Base-by-base conservation (phyloP, 2,888 invertebrate species). In the Leptinotarsa rubiginosa region DNA sequence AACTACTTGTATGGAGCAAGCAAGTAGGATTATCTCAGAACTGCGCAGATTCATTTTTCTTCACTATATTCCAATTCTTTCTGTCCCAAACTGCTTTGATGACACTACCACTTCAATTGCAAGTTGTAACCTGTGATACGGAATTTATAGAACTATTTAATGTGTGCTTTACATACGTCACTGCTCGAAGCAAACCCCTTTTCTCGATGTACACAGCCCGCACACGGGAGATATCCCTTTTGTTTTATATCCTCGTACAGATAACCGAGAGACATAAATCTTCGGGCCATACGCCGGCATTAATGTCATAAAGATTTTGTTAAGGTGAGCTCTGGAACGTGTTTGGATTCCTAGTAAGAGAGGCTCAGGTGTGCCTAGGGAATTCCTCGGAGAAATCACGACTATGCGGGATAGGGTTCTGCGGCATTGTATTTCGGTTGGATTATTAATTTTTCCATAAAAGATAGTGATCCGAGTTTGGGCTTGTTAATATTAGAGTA, bases 271-370 rank as follows among this genome's bases (percentile, higher is more conserved):
- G 52, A 13, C 52, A 59, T 59, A 25, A 59, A 59, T 59, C 15
- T 25, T 13, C 15, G 59, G 25, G 59, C 59, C 59, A 59, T 59
- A 59, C 18, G 20, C 22, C 16, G 59, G 59, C 22, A 15, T 59
- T 59, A 59, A 59, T 59, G 59, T 59, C 59, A 22, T 59, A 59
- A 25, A 59, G 59, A 59, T 59, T 59, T 59, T 25, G 59, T 59
- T 59, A 59, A 59, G 59, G 22, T 15, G 59, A 15, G 25, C 22
- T 15, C 59, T 59, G 20, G 25, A 25, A 25, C 59, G 59, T 59
- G 25, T 20, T 25, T 16, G 15, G 22, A 18, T 12, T 18, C 15
- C 15, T 15, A 25, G 25, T 25, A 59, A 22, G 22, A 59, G 59
- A 4, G 18, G 59, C 59, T 25, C 59, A 59, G 59, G 59, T 59